Evolutionary conservation across 2,888 invertebrate genomes (phyloP).

Genomic region (Dicranocentrus wangi): DNA sequence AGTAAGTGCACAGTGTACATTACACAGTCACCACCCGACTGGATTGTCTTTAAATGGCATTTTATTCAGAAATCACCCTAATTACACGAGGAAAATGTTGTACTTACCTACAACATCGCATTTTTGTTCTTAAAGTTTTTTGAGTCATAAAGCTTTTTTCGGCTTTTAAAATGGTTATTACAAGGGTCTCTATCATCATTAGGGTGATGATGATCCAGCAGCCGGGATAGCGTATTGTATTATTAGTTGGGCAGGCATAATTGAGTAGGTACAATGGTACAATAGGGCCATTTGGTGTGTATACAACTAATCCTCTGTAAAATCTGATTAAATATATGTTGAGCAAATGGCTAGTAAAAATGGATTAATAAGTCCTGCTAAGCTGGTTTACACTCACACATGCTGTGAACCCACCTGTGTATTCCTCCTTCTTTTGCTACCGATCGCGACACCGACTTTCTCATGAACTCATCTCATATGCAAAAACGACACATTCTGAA

Average conservation of each 20-base stretch:
- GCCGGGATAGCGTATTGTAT: too few relatives aligned
- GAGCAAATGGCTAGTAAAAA: background rate
- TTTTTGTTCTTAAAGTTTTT: background rate
- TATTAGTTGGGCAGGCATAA: too few relatives aligned
- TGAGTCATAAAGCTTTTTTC: background rate
- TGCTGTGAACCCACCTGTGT: background rate
- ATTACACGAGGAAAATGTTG: slow-evolving; percentile 45
- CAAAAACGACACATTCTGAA: too few relatives aligned
- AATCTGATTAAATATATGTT: slow-evolving; percentile 4
- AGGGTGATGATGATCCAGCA: too few relatives aligned
- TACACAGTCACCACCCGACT: slow-evolving; percentile 11
- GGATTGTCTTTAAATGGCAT: background rate
- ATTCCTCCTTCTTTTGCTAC: background rate
- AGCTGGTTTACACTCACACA: background rate
- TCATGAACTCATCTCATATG: too few relatives aligned
- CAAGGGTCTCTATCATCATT: too few relatives aligned
- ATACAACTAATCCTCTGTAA: too few relatives aligned
- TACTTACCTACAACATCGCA: slow-evolving; percentile 44
- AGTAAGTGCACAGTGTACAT: slow-evolving; percentile 2
- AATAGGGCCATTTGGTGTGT: too few relatives aligned
- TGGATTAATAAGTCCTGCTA: background rate
- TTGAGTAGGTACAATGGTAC: too few relatives aligned
- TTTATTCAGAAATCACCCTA: slow-evolving; percentile 50
- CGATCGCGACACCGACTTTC: background rate
- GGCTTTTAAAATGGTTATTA: too few relatives aligned